phyloP scores from a whole-genome alignment of 2,888 invertebrate genomes.

The Pasiphila rectangulata region DNA sequence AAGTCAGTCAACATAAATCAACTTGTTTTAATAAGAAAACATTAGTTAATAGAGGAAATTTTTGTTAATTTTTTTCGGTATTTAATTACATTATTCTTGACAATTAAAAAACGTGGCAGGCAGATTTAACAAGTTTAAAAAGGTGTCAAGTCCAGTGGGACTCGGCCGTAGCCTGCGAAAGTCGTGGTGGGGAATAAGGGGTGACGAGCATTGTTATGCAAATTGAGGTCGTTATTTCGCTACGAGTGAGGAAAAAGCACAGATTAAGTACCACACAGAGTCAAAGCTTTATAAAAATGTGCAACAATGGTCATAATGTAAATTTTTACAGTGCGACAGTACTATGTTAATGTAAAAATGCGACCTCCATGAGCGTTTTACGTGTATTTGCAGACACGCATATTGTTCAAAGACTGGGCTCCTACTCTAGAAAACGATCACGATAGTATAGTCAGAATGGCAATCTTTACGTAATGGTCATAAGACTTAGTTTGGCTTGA shows the following conservation, averaged over 20 bases:
- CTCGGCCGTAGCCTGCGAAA: constrained; percentile 66
- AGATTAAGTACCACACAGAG: constrained; percentile 14
- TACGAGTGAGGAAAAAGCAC: constrained; percentile 77
- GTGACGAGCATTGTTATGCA: constrained; percentile 81
- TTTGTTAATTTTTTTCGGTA: constrained; percentile 18
- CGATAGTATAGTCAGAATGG: too few relatives aligned
- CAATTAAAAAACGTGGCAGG: constrained; percentile 42
- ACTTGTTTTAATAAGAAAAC: background rate
- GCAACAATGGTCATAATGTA: background rate
- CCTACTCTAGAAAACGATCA: too few relatives aligned
- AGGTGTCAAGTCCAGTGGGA: constrained; percentile 71
- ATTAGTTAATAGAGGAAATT: background rate
- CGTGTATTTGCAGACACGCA: background rate
- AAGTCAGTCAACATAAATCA: background rate
- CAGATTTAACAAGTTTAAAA: constrained; percentile 63
- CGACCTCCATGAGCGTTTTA: too few relatives aligned
- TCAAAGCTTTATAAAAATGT: constrained; percentile 7
- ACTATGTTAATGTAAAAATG: background rate
- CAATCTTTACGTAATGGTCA: too few relatives aligned
- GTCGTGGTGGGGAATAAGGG: constrained; percentile 76
- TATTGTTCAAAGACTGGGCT: background rate
- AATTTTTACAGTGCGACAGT: background rate
- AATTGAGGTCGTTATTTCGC: constrained; percentile 81
- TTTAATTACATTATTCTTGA: constrained; percentile 25
- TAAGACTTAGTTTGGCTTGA: too few relatives aligned